Conservation (phyloP, 2,113 vertebrate genomes). For the Microcebus griseorufus region DNA sequence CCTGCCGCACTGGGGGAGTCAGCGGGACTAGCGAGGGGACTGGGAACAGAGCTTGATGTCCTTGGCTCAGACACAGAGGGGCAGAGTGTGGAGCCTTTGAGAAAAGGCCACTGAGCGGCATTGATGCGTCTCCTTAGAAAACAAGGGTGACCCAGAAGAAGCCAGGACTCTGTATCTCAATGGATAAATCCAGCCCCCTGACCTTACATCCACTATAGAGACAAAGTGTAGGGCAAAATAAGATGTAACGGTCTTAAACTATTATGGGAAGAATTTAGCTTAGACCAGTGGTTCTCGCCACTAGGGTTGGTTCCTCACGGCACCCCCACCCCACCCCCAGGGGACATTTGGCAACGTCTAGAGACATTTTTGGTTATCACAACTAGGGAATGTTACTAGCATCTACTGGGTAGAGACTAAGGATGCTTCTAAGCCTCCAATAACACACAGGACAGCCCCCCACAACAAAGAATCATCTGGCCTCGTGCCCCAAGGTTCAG, state of each 20-base stretch:
- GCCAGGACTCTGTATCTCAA: not conserved
- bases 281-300: not conserved
- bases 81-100: not conserved
- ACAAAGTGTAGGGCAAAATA: not conserved
- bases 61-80: not conserved
- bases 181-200: not conserved
- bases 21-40: not conserved
- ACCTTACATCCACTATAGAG: not conserved
- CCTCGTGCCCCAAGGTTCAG: not conserved
- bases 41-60: not conserved
- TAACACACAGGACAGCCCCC: not conserved
- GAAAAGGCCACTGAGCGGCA: not conserved
- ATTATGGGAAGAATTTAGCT: not conserved
- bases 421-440: not conserved
- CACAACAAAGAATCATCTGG: not conserved
- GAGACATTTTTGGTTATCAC: not conserved
- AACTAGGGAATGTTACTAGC: not conserved
- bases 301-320: not conserved
- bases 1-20: not conserved
- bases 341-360: not conserved
- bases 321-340: too few relatives aligned
- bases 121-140: not conserved
- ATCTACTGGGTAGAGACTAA: not conserved
- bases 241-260: not conserved
- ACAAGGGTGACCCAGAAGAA: not conserved